A percentile compares a stretch with the other conserved stretches of the same genome.
phyloP scores from a whole-genome alignment of 2,113 vertebrate genomes.

The Phainopepla nitens region DNA sequence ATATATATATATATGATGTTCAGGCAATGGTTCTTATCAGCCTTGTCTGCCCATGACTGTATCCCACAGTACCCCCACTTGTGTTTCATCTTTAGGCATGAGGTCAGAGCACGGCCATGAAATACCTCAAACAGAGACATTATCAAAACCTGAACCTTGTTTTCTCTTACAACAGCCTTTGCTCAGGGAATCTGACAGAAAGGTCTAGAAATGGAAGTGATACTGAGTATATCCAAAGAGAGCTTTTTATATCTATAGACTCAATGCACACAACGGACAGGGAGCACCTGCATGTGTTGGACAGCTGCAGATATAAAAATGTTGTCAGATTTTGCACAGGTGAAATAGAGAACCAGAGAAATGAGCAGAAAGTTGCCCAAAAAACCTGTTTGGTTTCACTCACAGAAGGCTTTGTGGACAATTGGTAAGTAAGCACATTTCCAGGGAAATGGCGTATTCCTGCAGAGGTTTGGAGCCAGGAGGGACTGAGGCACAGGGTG shows the following conservation, averaged over 20 bases:
- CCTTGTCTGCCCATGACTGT: neutral
- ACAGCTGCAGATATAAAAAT: neutral
- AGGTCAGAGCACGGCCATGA: neutral
- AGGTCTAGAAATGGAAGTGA: neutral
- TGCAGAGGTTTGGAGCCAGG: neutral
- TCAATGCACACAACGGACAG: neutral
- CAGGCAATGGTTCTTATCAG: neutral
- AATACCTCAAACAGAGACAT: neutral
- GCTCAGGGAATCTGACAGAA: neutral
- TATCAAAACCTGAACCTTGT: neutral
- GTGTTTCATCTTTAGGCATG: neutral
- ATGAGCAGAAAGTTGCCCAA: neutral
- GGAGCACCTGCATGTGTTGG: neutral
- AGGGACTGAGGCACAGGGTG: neutral
- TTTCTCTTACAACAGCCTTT: neutral
- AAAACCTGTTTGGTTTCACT: neutral
- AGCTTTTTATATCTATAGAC: neutral
- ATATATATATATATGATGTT: neutral
- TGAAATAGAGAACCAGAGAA: neutral
- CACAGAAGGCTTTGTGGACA: rapidly evolving
- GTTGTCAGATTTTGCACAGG: neutral
- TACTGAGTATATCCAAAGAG: neutral
- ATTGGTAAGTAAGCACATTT: neutral
- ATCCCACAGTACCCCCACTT: too few relatives aligned
- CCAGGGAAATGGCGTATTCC: neutral